Percentiles rank a stretch among this genome's conserved stretches.
phyloP scores from a whole-genome alignment of 2,113 vertebrate species.

The Euleptes europaea region DNA sequence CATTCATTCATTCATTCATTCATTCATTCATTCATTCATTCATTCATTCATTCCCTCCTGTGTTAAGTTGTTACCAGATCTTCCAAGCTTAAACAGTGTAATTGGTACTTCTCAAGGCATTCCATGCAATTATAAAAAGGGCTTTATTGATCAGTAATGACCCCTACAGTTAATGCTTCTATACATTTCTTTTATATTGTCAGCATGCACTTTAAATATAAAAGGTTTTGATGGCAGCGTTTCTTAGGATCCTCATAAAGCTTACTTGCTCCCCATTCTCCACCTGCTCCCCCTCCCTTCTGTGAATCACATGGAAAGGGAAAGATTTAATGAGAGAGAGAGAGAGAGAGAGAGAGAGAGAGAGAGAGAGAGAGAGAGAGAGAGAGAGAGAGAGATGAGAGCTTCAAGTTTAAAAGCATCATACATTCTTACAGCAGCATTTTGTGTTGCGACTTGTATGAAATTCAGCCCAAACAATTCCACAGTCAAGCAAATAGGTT shows the following conservation, averaged over 20 bases:
- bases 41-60: no score
- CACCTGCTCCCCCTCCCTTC: background rate
- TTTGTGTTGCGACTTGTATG: background rate
- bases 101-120: conserved; percentile 1
- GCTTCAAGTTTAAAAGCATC: background rate
- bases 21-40: no score
- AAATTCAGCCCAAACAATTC: conserved; percentile 8
- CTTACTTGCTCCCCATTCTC: conserved; percentile 21
- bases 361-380: background rate
- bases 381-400: background rate
- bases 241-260: conserved; percentile 20
- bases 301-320: background rate
- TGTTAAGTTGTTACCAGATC: conserved; percentile 3
- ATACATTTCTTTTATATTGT: conserved; percentile 53
- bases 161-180: conserved; percentile 61
- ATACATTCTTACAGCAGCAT: background rate
- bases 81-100: background rate
- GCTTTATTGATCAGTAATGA: conserved; percentile 70
- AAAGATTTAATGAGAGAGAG: background rate
- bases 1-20: no score
- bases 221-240: conserved; percentile 37
- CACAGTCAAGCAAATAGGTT: background rate
- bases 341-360: background rate
- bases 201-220: conserved; percentile 63
- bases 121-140: conserved; percentile 59